A percentile compares a stretch with the other conserved stretches of the same genome.
These are phyloP conservation scores for Pantala flavescens DNA, from an alignment of 1,140 invertebrate species.

Conservation along the genomic window DNA sequence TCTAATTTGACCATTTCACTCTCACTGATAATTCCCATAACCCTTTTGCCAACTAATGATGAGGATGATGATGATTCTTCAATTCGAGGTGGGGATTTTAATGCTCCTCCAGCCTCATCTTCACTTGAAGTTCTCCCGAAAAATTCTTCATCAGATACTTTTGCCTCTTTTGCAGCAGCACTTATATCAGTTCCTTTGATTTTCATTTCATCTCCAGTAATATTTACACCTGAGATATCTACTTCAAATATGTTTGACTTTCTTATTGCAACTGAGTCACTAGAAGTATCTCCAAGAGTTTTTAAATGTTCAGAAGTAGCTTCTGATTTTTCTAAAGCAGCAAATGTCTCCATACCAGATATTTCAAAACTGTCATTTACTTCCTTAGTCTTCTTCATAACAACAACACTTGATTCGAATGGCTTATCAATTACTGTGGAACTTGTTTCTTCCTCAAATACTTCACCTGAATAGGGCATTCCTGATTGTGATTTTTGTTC, in stretches of 20 bases:
- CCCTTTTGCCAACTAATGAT: not conserved
- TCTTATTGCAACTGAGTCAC: too few species aligned
- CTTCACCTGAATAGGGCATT: not conserved
- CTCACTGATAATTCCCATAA: not conserved
- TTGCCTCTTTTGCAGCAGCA: conserved; percentile 15
- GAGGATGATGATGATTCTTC: conserved; percentile 32
- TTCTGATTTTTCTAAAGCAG: not conserved
- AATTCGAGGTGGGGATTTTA: conserved; percentile 29
- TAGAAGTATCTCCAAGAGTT: not conserved
- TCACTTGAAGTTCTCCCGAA: conserved; percentile 29
- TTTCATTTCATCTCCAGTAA: not conserved
- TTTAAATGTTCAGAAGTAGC: not conserved
- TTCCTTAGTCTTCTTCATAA: too few species aligned
- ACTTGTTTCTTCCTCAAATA: not conserved
- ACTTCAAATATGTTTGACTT: too few species aligned
- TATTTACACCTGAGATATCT: not conserved
- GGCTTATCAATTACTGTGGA: not conserved
- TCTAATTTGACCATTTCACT: conserved; percentile 15
- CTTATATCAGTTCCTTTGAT: conserved; percentile 13
- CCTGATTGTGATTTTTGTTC: conserved; percentile 19
- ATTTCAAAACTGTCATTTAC: too few species aligned
- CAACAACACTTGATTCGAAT: too few species aligned
- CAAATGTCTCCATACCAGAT: not conserved
- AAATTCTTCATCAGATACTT: conserved; percentile 22
- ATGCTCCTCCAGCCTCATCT: not conserved